Evolutionary conservation across 2,797 vertebrate species (phyloP).

Genomic region (Strix occidentalis): DNA sequence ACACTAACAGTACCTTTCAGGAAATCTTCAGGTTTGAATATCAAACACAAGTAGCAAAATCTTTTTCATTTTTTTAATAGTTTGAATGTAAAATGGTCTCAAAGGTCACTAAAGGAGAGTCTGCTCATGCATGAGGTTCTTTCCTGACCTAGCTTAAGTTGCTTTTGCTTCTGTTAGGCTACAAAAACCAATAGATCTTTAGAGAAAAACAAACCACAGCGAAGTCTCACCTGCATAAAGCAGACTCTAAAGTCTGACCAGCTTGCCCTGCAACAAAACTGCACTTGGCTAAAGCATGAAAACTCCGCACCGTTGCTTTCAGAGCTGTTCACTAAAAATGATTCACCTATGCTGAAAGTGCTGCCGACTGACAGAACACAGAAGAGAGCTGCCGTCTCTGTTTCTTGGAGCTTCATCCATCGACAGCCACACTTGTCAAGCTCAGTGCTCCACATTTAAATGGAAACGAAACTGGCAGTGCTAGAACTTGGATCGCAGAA

Average conservation of each 20-base stretch:
- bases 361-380: not conserved
- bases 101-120: too few relatives aligned
- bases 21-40: too few relatives aligned
- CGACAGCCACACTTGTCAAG: too few relatives aligned
- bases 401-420: not conserved
- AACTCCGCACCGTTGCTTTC: not conserved
- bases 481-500: not conserved
- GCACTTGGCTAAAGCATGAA: not conserved
- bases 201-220: not conserved
- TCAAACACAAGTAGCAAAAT: too few relatives aligned
- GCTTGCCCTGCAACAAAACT: not conserved
- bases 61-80: too few relatives aligned
- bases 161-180: not conserved
- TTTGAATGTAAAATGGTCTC: too few relatives aligned
- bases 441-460: not conserved
- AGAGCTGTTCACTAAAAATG: accelerated
- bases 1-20: too few relatives aligned
- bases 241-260: not conserved
- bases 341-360: not conserved
- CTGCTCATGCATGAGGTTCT: accelerated
- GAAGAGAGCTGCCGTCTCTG: not conserved
- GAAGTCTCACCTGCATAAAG: not conserved
- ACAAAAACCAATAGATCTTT: not conserved
- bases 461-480: not conserved
- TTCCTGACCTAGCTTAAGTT: not conserved